Percentiles rank a stretch among this genome's conserved stretches.
Evolutionary conservation across 53 echinoderm and acorn worm species (phyloP).

Genomic region (Crossaster papposus): DNA sequence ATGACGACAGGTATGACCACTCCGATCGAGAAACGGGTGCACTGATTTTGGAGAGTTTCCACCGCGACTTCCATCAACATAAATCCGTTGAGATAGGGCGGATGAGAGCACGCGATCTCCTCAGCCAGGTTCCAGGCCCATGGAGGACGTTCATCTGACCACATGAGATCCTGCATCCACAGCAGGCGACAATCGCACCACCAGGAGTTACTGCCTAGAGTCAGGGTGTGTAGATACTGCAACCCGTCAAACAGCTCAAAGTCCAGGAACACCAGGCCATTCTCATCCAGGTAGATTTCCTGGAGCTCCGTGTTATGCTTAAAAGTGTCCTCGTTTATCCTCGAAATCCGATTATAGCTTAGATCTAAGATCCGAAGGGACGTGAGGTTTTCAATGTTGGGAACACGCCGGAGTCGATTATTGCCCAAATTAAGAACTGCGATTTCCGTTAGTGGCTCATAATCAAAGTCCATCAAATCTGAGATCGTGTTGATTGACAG

Average conservation of each 20-base stretch:
- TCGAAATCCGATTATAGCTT: slow-evolving; percentile 6
- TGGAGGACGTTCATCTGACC: neutral
- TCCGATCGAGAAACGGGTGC: neutral
- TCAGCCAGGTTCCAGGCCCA: neutral
- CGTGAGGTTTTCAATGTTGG: neutral
- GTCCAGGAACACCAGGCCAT: slow-evolving; percentile 11
- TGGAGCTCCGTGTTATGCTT: neutral
- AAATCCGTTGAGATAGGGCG: neutral
- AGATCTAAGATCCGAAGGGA: slow-evolving; percentile 10
- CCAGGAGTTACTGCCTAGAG: slow-evolving; percentile 10
- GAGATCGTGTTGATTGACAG: neutral
- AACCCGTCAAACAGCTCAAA: neutral
- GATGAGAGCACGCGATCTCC: neutral
- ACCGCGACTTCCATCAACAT: neutral
- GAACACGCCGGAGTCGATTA: slow-evolving; percentile 9
- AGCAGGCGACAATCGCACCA: slow-evolving; percentile 23
- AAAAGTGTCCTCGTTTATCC: neutral
- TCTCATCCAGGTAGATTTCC: slow-evolving; percentile 20
- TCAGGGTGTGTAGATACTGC: neutral
- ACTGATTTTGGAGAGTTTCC: neutral
- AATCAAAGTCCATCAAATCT: neutral
- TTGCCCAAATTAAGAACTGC: neutral
- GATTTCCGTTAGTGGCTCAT: neutral
- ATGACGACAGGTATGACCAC: neutral
- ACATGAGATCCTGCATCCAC: slow-evolving; percentile 34